A percentile compares a stretch with the other conserved stretches of the same genome.
phyloP scores from a whole-genome alignment of 2,113 vertebrate genomes.

The Tachysurus vachellii region DNA sequence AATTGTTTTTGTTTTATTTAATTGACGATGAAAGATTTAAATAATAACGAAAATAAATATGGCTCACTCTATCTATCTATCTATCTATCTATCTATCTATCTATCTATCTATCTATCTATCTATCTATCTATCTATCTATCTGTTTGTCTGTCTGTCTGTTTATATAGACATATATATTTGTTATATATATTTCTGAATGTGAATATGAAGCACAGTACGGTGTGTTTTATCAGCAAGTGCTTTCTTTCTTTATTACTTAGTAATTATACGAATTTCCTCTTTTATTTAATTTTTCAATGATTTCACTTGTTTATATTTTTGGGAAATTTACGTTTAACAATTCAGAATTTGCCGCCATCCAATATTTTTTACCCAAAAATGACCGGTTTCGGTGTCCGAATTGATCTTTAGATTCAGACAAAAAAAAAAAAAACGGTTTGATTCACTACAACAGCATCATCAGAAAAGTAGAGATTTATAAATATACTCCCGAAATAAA shows the following conservation, averaged over 20 bases:
- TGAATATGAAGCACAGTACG: no score
- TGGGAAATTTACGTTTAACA: neutral
- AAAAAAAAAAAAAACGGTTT: neutral
- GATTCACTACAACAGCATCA: constrained; percentile 6
- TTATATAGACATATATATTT: neutral
- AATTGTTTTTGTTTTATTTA: neutral
- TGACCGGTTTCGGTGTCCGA: neutral
- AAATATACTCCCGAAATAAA: neutral
- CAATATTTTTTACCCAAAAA: neutral
- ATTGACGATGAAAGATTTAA: neutral
- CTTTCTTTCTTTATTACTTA: neutral
- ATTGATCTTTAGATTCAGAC: neutral
- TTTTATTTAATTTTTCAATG: neutral
- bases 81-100: neutral
- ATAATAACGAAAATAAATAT: neutral
- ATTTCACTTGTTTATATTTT: neutral
- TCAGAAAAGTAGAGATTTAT: neutral
- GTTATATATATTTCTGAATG: no score
- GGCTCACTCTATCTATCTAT: neutral
- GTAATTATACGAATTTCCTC: neutral
- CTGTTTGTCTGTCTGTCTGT: neutral
- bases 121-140: neutral
- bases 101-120: neutral
- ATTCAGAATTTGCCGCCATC: neutral
- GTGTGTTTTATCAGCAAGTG: no score